Base-by-base conservation (phyloP, 2,888 invertebrate species). In the Amiota communis region DNA sequence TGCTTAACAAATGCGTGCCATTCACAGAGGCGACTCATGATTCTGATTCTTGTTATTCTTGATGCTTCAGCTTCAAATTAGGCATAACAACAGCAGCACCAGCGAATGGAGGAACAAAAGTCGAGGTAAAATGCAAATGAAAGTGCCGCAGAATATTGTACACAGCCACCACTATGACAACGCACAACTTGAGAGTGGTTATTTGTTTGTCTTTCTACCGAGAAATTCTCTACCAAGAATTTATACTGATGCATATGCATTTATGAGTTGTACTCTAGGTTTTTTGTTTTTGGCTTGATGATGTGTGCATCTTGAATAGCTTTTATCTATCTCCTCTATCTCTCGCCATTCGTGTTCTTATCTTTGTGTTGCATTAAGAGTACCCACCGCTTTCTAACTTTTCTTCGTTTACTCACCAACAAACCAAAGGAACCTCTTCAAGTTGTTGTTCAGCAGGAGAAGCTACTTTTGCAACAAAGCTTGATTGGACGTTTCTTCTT, bases 1-100 rank as follows among this genome's bases (percentile, higher is more conserved):
- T 63, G 63, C 63, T 46, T 63, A 36, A 63, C 63, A 63, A 63
- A 63, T 63, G 63, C 63, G 63, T 63, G 63, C 63, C 23, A 63
- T 63, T 63, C 63, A 17, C 46, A 59, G 36, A 63, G 63, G 36
- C 36, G 36, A 6, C 63, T 63, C 46, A 63, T 63, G 46, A 63
- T 63, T 63, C 36, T 8, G 3, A 17, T 63, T 36, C 23, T 63
- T 8, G 61, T 36, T 13, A 23, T 63, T n/a, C 10, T 63, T 63
- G 36, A 13, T 63, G 46, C 63, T 63, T 36, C 13, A 36, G 63
- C 63, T 63, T 63, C 63, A 63, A 63, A 63, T 63, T 63, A 63
- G 63, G 63, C 63, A 46, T 46, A 59, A 59, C 17, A 59, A 59
- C 20, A 59, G 17, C 63, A 36, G 17, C 59, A 9, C 2, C 57